phyloP scores from a whole-genome alignment of 2,797 vertebrate genomes.

The Knipowitschia caucasica region DNA sequence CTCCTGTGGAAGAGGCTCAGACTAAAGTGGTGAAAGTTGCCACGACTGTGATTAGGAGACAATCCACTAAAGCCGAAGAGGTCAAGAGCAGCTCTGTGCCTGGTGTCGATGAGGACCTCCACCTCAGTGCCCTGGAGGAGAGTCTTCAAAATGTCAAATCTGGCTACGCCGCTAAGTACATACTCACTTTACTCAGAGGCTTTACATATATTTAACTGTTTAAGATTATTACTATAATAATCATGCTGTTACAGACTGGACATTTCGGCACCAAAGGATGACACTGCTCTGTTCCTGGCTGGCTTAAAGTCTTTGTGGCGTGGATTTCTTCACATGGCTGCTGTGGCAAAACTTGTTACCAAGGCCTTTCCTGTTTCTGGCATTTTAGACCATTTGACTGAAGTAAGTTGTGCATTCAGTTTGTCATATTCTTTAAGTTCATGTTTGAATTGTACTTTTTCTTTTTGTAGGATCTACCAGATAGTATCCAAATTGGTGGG shows the following conservation, averaged over 20 bases:
- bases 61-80: constrained; percentile 84
- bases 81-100: constrained; percentile 67
- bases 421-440: background rate
- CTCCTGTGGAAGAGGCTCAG: constrained; percentile 88
- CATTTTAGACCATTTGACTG: constrained; percentile 86
- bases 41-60: constrained; percentile 86
- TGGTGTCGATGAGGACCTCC: constrained; percentile 78
- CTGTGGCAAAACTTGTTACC: constrained; percentile 93
- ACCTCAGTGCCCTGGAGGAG: constrained; percentile 85
- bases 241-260: constrained; percentile 76
- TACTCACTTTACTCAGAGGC: background rate
- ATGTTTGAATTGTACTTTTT: background rate
- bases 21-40: constrained; percentile 93
- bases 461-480: constrained; percentile 86
- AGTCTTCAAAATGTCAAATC: constrained; percentile 80
- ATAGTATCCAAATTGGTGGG: constrained; percentile 94
- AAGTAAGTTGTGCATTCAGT: constrained; percentile 72
- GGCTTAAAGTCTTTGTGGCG: constrained; percentile 88
- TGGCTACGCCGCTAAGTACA: constrained; percentile 53
- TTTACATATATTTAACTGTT: background rate
- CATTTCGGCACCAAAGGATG: constrained; percentile 80
- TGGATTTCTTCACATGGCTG: constrained; percentile 95
- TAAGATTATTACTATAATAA: background rate
- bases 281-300: constrained; percentile 86
- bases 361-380: constrained; percentile 96